Evolutionary conservation across 1,140 invertebrate species (phyloP), one percentile per base, ranked within the genome.

Genomic region (Sycophila sp.): DNA sequence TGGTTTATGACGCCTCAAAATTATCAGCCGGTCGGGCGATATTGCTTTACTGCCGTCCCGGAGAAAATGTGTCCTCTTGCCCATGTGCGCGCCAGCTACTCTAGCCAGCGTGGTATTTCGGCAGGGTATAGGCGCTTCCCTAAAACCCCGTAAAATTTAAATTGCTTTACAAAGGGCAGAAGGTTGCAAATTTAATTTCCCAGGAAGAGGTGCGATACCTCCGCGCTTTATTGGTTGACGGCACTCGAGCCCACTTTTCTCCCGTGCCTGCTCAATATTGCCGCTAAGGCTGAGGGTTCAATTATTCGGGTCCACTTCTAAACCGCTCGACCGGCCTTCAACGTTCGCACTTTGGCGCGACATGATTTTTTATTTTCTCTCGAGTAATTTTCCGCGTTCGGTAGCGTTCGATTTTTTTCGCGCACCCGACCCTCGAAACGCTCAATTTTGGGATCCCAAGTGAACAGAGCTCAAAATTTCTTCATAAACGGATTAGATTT

Each of bases 31-130:
- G 49, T 13, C 36, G 19, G 36, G 10, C 45, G 15, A 64, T 66
- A 66, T 66, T 66, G 38, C 24, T 66, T 56, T 66, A 56, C 55
- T 32, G 38, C 64, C 2, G 32, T 32, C 22, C 19, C 34, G 30
- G 63, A 38, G 63, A 65, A 65, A 65, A n/a, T n/a, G 63, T 42
- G 63, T 38, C 63, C 63, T 28, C 28, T 40, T 17, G 26, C 15
- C 30, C 51, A 17, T 32, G 30, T 30, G 28, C 28, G 28, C 34
- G n/a, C n/a, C n/a, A 34, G 15, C 6, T 17, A n/a, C n/a, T n/a
- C n/a, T n/a, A n/a, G n/a, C n/a, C n/a, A n/a, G n/a, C n/a, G n/a
- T n/a, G n/a, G n/a, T n/a, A n/a, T n/a, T 17, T 3, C 1, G 51
- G 15, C 1, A 15, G 26, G 19, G 51, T 11, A n/a, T n/a, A 32